Evolutionary conservation across 1,140 invertebrate species (phyloP).

Genomic region (Tetramorium alpestre): DNA sequence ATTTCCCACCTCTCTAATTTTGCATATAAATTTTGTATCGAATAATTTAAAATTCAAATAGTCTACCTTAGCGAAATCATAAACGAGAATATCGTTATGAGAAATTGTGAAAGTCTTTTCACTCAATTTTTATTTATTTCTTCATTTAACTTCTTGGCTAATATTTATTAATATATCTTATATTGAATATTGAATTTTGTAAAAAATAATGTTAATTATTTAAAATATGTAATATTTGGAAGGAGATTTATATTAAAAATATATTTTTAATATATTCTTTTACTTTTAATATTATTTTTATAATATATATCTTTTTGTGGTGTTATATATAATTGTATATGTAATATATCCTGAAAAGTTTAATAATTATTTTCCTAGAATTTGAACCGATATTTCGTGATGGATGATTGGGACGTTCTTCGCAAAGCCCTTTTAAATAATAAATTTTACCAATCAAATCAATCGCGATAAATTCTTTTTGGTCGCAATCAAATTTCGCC

Average conservation of each 20-base stretch:
- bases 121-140: background rate
- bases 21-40: background rate
- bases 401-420: background rate
- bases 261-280: background rate
- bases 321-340: background rate
- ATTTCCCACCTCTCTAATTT: background rate
- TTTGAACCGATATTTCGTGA: background rate
- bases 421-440: background rate
- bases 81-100: background rate
- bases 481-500: background rate
- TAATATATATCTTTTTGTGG: background rate
- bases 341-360: background rate
- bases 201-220: background rate
- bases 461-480: background rate
- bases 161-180: conserved; percentile 1
- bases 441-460: conserved; percentile 7
- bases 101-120: background rate
- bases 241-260: background rate
- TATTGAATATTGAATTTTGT: background rate
- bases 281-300: too few relatives aligned
- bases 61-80: background rate
- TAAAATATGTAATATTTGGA: conserved; percentile 5
- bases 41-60: background rate
- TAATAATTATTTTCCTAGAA: background rate
- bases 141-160: background rate